These are phyloP conservation scores for Fopius arisanus DNA, from an alignment of 1,140 invertebrate species.

Conservation along the genomic window DNA sequence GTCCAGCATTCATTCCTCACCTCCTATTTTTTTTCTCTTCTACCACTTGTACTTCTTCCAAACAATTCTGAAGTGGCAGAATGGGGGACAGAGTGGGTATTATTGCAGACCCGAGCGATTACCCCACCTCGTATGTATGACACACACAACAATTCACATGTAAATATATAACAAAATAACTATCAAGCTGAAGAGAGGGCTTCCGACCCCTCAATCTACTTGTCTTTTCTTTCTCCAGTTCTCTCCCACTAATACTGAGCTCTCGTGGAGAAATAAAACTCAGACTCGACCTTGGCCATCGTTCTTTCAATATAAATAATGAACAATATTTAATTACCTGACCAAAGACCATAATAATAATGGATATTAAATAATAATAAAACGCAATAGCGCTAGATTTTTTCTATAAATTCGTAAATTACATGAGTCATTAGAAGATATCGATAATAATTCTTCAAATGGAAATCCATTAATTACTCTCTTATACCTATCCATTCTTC, in stretches of 20 bases:
- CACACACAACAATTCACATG: conserved; percentile 3
- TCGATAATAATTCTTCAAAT: no score
- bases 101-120: conserved; percentile 2
- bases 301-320: conserved; percentile 15
- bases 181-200: background rate
- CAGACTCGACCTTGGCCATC: conserved; percentile 28
- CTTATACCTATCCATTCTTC: no score
- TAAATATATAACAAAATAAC: conserved; percentile 10
- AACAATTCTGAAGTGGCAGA: conserved; percentile 26
- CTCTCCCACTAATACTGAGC: background rate
- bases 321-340: background rate
- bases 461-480: no score
- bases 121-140: background rate
- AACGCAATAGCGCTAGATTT: no score
- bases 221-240: background rate
- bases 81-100: conserved; percentile 18
- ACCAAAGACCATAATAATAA: no score
- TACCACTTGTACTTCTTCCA: conserved; percentile 3
- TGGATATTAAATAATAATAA: no score
- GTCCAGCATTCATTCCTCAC: background rate
- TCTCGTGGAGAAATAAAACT: background rate
- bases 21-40: conserved; percentile 4
- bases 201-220: background rate
- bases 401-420: no score
- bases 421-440: no score